Base-by-base conservation (phyloP, 1,140 invertebrate genomes). In the Heliconius nattereri region DNA sequence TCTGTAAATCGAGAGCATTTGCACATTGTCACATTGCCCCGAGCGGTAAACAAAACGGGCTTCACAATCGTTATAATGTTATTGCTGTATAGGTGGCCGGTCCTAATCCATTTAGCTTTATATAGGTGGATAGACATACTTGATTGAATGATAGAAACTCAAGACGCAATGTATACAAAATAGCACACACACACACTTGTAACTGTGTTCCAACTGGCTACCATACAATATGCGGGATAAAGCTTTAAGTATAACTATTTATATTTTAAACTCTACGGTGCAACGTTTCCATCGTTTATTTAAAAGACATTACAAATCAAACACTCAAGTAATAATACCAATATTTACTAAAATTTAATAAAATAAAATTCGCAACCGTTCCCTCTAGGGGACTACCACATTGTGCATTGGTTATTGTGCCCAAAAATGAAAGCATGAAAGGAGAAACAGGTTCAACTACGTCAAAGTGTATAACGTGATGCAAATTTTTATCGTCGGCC, bases 21-120 rank as follows among this genome's bases (percentile, higher is more conserved):
- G 32, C 32, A 35, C 32, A 35, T 35, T 35, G 32, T 35, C 32
- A 35, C 32, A 35, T 35, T 32, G 1, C 54, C n/a, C 8, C n/a
- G 54, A 57, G 54, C 23, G 54, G 40, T 45, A 45, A 66, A 6
- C 1, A 5, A 29, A 66, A 52, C 16, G 23, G 60, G 60, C 23
- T 29, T 66, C 57, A 26, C 3, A 29, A 13, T 66, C 9, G 23
- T 11, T 13, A 29, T 66, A 26, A 19, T 26, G n/a, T n/a, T 60
- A 23, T 60, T 19, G 7, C n/a, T 60, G 2, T 60, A 60, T 60
- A 85, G 66, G 73, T 23, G 6, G 20, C 52, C 52, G 52, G 52
- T 54, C n/a, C 52, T 54, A 54, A 54, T 54, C 52, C 52, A n/a
- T 8, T 54, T 54, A 54, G 52, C 52, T 54, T 54, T 19, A 54